A percentile compares a stretch with the other conserved stretches of the same genome.
These are phyloP conservation scores for Caenorhabditis tropicalis DNA, from an alignment of 1,140 invertebrate genomes.

Conservation along the genomic window DNA sequence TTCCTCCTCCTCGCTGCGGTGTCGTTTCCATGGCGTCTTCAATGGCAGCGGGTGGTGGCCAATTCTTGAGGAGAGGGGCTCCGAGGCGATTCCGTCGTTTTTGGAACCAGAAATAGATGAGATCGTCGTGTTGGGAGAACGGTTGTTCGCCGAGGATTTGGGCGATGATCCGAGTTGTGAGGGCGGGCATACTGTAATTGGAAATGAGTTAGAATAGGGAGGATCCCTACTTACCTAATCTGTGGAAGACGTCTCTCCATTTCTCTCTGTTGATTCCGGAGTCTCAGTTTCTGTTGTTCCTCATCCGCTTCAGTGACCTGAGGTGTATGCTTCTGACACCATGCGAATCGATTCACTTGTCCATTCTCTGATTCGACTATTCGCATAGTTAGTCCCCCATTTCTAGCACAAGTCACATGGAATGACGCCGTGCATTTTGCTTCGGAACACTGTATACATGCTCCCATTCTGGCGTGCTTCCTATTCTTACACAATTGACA, in stretches of 20 bases:
- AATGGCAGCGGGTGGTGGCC: too few relatives aligned
- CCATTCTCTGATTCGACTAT: background rate
- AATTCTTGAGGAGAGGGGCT: background rate
- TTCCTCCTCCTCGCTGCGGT: background rate
- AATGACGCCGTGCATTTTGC: slow-evolving; percentile 78
- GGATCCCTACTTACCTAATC: background rate
- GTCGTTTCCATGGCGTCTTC: background rate
- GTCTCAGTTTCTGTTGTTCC: background rate
- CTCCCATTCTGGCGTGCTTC: slow-evolving; percentile 85
- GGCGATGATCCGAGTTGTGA: background rate
- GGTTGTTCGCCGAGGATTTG: background rate
- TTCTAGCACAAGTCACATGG: slow-evolving; percentile 86
- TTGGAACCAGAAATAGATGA: background rate
- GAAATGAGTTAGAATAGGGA: background rate
- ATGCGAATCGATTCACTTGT: background rate
- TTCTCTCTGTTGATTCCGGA: background rate
- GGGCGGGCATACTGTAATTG: background rate
- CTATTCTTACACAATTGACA: slow-evolving; percentile 84
- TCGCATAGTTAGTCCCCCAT: background rate
- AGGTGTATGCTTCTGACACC: background rate
- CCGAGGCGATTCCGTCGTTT: background rate
- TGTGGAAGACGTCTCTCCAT: background rate
- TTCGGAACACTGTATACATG: slow-evolving; percentile 86
- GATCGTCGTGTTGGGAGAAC: background rate
- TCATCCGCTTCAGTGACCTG: background rate